Evolutionary conservation across 2,113 vertebrate species (phyloP).

Genomic region (Mustelus asterias): DNA sequence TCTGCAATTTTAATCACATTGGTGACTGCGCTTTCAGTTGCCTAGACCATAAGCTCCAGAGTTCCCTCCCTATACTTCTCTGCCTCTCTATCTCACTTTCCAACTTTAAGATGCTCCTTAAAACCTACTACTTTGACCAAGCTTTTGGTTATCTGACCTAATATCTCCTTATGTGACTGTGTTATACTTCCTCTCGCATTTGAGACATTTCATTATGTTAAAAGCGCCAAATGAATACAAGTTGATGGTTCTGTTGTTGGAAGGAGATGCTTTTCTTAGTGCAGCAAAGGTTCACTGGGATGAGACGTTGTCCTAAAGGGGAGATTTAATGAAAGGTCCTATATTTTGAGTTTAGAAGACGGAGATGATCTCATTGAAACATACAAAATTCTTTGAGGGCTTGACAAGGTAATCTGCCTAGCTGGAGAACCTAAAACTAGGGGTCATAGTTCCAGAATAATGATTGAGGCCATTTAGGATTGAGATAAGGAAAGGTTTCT

Average conservation of each 20-base stretch:
- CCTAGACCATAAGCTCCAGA: no score
- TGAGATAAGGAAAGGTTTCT: neutral
- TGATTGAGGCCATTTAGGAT: neutral
- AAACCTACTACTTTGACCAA: no score
- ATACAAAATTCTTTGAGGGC: no score
- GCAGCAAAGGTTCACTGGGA: neutral
- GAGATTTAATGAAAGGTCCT: neutral
- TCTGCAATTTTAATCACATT: no score
- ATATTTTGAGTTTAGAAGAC: neutral
- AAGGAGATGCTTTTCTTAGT: neutral
- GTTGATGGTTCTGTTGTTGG: neutral
- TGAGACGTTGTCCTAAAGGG: neutral
- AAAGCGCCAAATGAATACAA: neutral
- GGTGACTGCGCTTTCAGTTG: no score
- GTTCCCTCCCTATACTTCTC: no score
- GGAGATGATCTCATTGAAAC: neutral
- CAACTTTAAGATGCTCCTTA: no score
- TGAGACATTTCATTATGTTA: neutral
- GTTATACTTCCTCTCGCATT: neutral
- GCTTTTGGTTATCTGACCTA: neutral
- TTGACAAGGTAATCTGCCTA: neutral
- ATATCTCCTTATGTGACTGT: neutral
- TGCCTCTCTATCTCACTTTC: no score
- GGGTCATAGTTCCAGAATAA: neutral
- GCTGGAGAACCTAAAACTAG: neutral